Conservation (phyloP, 2,888 invertebrate genomes). For the Pterostichus niger region DNA sequence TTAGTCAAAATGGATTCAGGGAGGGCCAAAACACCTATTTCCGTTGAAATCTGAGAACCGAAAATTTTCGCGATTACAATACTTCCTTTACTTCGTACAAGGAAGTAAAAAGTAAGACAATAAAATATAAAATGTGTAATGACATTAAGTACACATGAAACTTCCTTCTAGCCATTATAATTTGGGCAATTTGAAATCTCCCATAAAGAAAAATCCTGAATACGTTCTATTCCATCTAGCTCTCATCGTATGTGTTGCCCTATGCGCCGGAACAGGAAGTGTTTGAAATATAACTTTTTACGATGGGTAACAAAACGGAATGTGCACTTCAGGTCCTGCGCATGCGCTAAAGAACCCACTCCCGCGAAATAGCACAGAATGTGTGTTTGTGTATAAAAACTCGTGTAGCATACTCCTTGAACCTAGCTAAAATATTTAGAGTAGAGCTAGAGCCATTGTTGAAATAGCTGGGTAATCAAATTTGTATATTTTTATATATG, state of each 20-base stretch:
- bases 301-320: slow-evolving; percentile 55
- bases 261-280: slow-evolving; percentile 33
- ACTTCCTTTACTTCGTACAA: too few species aligned
- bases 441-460: slow-evolving; percentile 50
- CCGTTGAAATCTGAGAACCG: too few species aligned
- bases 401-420: slow-evolving; percentile 25
- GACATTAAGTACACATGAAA: too few species aligned
- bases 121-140: too few species aligned
- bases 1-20: too few species aligned
- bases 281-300: slow-evolving; percentile 63
- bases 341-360: slow-evolving; percentile 2
- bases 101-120: too few species aligned
- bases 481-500: slow-evolving; percentile 58
- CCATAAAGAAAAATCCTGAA: slow-evolving; percentile 26
- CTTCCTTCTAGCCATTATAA: neutral
- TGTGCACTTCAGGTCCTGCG: slow-evolving; percentile 41
- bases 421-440: slow-evolving; percentile 53
- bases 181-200: neutral
- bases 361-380: slow-evolving; percentile 11
- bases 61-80: too few species aligned
- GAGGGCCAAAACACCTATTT: too few species aligned
- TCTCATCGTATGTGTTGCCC: neutral
- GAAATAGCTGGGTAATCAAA: slow-evolving; percentile 52
- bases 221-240: neutral
- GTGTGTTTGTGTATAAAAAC: slow-evolving; percentile 37